Conservation (phyloP, 2,113 vertebrate genomes). For the Ciconia boyciana region DNA sequence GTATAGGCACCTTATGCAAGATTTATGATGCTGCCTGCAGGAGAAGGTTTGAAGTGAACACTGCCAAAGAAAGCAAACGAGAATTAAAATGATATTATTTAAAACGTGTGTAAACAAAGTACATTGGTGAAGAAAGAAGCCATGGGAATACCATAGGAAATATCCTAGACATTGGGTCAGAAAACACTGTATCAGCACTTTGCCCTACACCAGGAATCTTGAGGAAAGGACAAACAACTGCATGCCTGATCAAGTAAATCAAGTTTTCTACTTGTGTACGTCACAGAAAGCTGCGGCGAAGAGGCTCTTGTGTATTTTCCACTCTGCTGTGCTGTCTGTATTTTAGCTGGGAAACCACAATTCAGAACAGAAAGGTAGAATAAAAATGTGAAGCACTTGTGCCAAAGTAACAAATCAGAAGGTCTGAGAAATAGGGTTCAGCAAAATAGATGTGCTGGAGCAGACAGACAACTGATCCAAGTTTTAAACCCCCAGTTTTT, state of each 20-base stretch:
- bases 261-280: background rate
- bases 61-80: background rate
- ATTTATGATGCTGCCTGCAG: conserved; percentile 14
- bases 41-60: background rate
- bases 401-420: background rate
- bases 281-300: background rate
- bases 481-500: background rate
- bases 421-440: background rate
- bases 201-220: background rate
- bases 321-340: background rate
- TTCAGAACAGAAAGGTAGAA: background rate
- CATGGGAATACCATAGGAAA: background rate
- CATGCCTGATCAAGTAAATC: background rate
- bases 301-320: background rate
- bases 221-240: background rate
- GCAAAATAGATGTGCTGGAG: background rate
- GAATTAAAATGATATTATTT: background rate
- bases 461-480: background rate
- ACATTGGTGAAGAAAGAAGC: background rate
- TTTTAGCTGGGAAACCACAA: background rate
- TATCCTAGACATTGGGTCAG: background rate
- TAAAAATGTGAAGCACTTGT: background rate
- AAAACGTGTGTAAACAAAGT: background rate
- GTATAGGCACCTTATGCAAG: conserved; percentile 13
- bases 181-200: background rate